Evolutionary conservation across 2,888 invertebrate genomes (phyloP).

Genomic region (Pycnomerus fuliginosus): DNA sequence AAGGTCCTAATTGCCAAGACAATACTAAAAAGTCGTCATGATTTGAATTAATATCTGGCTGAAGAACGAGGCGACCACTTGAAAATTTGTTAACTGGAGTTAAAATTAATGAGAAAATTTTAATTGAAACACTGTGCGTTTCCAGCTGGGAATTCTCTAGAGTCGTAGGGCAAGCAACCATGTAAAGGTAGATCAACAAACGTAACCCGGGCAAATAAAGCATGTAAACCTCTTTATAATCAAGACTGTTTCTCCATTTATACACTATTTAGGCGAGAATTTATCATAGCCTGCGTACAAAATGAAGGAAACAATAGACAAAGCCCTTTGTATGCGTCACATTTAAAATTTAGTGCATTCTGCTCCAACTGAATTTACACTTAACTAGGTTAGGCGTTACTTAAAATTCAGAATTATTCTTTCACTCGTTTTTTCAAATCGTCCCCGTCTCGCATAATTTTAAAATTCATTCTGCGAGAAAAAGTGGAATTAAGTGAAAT

Average conservation of each 20-base stretch:
- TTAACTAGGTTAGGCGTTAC: constrained; percentile 21
- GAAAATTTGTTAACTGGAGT: constrained; percentile 18
- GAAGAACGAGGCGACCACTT: constrained; percentile 23
- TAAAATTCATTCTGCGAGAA: constrained; percentile 15
- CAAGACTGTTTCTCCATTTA: constrained; percentile 34
- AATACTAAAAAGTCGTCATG: too few species aligned
- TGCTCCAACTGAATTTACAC: constrained; percentile 16
- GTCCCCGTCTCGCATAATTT: constrained; percentile 14
- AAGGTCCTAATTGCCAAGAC: too few species aligned
- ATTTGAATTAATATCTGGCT: too few species aligned
- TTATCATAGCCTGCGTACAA: constrained; percentile 35
- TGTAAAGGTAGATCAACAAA: constrained; percentile 33
- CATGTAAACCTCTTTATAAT: constrained; percentile 34
- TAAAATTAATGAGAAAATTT: constrained; percentile 27
- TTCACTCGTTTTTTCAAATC: constrained; percentile 6
- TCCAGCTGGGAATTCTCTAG: constrained; percentile 25
- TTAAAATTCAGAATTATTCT: constrained; percentile 20
- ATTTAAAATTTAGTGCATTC: constrained; percentile 37
- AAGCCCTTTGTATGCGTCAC: constrained; percentile 36
- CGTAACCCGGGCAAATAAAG: constrained; percentile 30
- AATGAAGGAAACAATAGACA: constrained; percentile 38
- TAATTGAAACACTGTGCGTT: constrained; percentile 28
- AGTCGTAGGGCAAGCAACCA: constrained; percentile 24
- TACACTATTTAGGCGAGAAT: constrained; percentile 33
- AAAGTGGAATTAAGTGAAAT: constrained; percentile 16